Base-by-base conservation (phyloP, 2,797 vertebrate species). In the Tokudaia muenninki region DNA sequence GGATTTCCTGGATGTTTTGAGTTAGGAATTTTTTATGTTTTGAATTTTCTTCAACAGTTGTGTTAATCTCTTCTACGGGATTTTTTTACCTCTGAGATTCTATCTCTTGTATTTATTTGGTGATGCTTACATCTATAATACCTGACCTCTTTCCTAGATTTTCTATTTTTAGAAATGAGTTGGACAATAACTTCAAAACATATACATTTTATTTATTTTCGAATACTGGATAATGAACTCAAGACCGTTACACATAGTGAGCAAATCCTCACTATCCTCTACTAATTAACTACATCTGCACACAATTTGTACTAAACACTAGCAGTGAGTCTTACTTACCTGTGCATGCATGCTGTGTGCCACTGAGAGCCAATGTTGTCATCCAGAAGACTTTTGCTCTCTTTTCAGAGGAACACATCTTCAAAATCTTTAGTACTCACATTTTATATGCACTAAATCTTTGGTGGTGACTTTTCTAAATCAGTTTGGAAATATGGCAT, bases 381-480 rank as follows among this genome's bases (percentile, higher is more conserved):
- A 80, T 44, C 12, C 57, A 17, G 12, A 87, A 87, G 21, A 91
- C 10, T 14, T 16, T 34, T 84, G 2, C 57, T 77, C 6, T 83
- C 31, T 50, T n/a, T 63, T 1, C 19, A 52, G 0, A 92, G 29
- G n/a, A 91, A 77, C 8, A 2, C 50, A 14, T 34, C 13, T 7
- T 59, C 75, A 65, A 81, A 83, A 13, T 13, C 7, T 83, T 95
- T 80, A 89, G 41, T 2, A 47, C 3, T 8, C 41, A 44, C 26
- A 65, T 47, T 29, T 11, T 55, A 8, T 77, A 65, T 61, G 12
- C 80, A 21, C 6, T 83, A 67, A 65, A 90, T 52, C 17, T 63
- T 65, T 83, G 80, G 63, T 90, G 11, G 24, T 77, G 4, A 12
- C 86, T 80, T 95, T 81, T 93, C 86, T 55, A 24, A 92, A 67